These are phyloP conservation scores for Oligia strigilis DNA, from an alignment of 2,888 invertebrate species.

Conservation along the genomic window DNA sequence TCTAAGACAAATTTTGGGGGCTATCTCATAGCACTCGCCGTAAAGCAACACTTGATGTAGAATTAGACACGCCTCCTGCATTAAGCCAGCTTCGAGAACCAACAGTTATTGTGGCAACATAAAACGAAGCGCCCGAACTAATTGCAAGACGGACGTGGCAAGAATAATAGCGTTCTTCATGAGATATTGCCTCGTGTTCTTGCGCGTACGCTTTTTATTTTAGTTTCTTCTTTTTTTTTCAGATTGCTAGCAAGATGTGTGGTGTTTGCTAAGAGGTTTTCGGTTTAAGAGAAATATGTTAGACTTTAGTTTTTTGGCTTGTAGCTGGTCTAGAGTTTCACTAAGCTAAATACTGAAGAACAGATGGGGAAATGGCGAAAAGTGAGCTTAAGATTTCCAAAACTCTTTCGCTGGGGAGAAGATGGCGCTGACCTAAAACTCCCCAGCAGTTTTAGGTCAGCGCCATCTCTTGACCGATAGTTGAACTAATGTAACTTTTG, in stretches of 20 bases:
- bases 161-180: constrained; percentile 76
- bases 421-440: too few species aligned
- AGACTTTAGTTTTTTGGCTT: not conserved
- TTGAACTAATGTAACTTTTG: too few species aligned
- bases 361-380: not conserved
- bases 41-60: constrained; percentile 73
- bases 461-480: too few species aligned
- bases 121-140: constrained; percentile 73
- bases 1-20: not conserved
- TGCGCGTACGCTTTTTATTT: constrained; percentile 60
- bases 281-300: not conserved
- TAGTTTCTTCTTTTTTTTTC: constrained; percentile 29
- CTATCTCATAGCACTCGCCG: constrained; percentile 10
- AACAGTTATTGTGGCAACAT: constrained; percentile 71
- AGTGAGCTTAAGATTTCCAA: not conserved
- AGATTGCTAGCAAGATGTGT: constrained; percentile 34
- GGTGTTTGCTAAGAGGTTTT: constrained; percentile 37
- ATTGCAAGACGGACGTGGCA: constrained; percentile 77
- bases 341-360: not conserved
- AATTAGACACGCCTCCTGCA: constrained; percentile 77
- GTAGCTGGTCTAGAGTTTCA: not conserved
- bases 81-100: constrained; percentile 68
- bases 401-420: not conserved
- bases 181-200: constrained; percentile 67
- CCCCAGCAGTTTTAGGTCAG: too few species aligned